These are phyloP conservation scores for Thunnus albacares DNA, from an alignment of 2,797 vertebrate genomes.

Conservation along the genomic window DNA sequence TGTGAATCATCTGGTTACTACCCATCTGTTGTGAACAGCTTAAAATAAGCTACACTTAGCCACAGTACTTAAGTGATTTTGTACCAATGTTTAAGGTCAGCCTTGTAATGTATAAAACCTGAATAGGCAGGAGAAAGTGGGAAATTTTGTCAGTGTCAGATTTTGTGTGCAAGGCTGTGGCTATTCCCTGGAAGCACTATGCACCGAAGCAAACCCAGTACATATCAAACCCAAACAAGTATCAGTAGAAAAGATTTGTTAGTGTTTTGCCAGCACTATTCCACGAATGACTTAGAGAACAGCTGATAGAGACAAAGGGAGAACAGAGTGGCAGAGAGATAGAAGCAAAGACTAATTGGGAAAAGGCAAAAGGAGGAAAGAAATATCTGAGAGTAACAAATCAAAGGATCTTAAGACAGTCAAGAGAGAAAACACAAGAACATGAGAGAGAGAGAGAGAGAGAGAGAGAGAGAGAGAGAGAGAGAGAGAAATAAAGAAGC, in stretches of 20 bases:
- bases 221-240: not conserved
- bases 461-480: not conserved
- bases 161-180: not conserved
- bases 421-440: constrained; percentile 1
- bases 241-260: not conserved
- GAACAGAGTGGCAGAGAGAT: not conserved
- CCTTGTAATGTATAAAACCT: not conserved
- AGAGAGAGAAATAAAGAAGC: constrained; percentile 7
- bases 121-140: not conserved
- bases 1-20: too few relatives aligned
- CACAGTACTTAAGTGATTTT: not conserved
- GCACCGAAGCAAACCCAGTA: not conserved
- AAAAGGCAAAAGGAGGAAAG: not conserved
- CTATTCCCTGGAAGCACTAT: not conserved
- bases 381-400: constrained; percentile 23
- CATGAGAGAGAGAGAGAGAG: too few relatives aligned
- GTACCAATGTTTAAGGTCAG: too few relatives aligned
- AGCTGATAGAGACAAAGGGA: constrained; percentile 42
- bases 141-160: not conserved
- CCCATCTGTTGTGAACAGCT: too few relatives aligned
- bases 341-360: constrained; percentile 7
- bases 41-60: not conserved
- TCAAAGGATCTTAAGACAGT: constrained; percentile 15
- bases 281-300: constrained; percentile 1
- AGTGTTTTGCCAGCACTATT: not conserved